Evolutionary conservation across 2,888 invertebrate genomes (phyloP).

Genomic region (Saturnia pavonia): DNA sequence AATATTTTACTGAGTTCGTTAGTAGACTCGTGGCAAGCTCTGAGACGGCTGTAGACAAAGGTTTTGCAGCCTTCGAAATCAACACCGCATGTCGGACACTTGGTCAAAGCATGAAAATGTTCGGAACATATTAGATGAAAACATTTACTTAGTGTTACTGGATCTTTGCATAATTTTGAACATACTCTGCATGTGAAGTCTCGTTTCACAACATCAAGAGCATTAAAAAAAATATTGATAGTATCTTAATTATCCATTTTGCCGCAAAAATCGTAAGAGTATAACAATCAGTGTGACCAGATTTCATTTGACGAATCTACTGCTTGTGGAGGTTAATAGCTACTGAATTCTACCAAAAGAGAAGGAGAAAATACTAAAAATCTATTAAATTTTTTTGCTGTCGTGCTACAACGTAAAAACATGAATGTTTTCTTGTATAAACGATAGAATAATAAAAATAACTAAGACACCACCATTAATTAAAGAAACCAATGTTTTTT

Average conservation of each 20-base stretch:
- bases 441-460: too few species aligned
- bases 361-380: too few species aligned
- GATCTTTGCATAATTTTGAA: constrained; percentile 58
- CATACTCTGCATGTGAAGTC: constrained; percentile 65
- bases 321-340: too few species aligned
- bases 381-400: too few species aligned
- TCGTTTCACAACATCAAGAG: constrained; percentile 59
- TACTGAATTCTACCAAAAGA: too few species aligned
- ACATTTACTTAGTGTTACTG: constrained; percentile 67
- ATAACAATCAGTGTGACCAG: too few species aligned
- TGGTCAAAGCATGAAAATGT: constrained; percentile 53
- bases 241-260: neutral
- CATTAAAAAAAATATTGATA: constrained; percentile 55
- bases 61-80: constrained; percentile 49
- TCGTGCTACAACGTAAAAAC: too few species aligned
- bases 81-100: constrained; percentile 59
- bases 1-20: constrained; percentile 55
- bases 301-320: too few species aligned
- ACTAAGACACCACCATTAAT: too few species aligned
- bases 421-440: too few species aligned
- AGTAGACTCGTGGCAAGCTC: constrained; percentile 49
- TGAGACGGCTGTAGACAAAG: constrained; percentile 52
- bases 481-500: too few species aligned
- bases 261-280: too few species aligned
- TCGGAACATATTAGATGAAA: constrained; percentile 66